Percentiles rank a stretch among this genome's conserved stretches.
phyloP scores from a whole-genome alignment of 2,888 invertebrate genomes.

The Idaea straminata region DNA sequence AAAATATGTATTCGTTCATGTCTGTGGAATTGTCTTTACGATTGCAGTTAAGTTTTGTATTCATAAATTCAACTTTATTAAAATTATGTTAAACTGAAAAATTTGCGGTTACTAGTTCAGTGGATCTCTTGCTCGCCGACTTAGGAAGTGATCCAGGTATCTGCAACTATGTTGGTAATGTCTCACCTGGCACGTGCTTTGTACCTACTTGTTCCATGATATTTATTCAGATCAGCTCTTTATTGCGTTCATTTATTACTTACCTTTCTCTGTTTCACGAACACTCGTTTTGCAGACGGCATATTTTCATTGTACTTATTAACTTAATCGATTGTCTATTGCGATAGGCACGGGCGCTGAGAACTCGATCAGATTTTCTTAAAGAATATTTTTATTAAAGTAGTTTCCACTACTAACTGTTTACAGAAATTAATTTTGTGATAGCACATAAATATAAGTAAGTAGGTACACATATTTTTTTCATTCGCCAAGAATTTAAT shows the following conservation, averaged over 20 bases:
- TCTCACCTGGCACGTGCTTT: constrained; percentile 27
- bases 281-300: constrained; percentile 27
- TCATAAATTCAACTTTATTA: too few species aligned
- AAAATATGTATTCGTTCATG: too few species aligned
- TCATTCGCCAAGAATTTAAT: constrained; percentile 40
- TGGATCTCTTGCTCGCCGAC: constrained; percentile 21
- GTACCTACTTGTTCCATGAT: constrained; percentile 27
- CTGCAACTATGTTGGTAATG: constrained; percentile 25
- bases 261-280: constrained; percentile 45
- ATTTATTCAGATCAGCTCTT: constrained; percentile 44
- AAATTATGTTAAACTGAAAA: neutral
- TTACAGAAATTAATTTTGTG: constrained; percentile 23
- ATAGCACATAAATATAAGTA: neutral
- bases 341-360: neutral
- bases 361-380: neutral
- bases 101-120: constrained; percentile 21
- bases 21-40: too few species aligned
- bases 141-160: constrained; percentile 20
- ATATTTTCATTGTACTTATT: constrained; percentile 39
- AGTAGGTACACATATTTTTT: constrained; percentile 22
- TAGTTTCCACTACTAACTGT: constrained; percentile 14
- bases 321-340: constrained; percentile 5
- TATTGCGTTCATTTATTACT: constrained; percentile 49
- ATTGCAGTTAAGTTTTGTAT: too few species aligned
- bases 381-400: neutral